Evolutionary conservation across 2,888 invertebrate genomes (phyloP), one percentile per base, ranked within the genome.

Genomic region (Notodonta dromedarius): DNA sequence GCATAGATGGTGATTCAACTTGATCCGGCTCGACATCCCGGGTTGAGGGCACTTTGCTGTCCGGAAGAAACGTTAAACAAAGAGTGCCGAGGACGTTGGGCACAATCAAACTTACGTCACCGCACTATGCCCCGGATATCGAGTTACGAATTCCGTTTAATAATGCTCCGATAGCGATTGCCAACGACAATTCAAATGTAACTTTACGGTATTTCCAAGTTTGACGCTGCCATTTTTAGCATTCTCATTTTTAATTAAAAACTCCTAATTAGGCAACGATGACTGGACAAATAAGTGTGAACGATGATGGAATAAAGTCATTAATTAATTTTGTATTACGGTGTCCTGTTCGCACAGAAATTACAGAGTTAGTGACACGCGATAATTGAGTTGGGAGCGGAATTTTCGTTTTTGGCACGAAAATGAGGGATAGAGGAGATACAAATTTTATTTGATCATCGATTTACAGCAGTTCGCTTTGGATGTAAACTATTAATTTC

Each of bases 61-160:
- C 79, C 84, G 86, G 85, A 84, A 82, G 79, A 70, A 76, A 69
- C 72, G 66, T 76, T 77, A 77, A 68, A 84, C 83, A 82, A 83
- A 86, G 80, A 81, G 77, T 69, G 66, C 60, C 61, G 73, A 72
- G 75, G 69, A 71, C 66, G 70, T 69, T 66, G 59, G 69, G 76
- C 76, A 77, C 76, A 77, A 80, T 79, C 68, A 76, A 80, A 78
- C 70, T 80, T 78, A 81, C 75, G 74, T 80, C 79, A 80, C 76
- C 65, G 54, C 39, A 11, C 52, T 52, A 14, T n/a, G 13, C 64
- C 59, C 63, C 71, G 66, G 70, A 76, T 78, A 77, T 80, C 62
- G 65, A 73, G 74, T 80, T 74, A 71, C 71, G 53, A 67, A 69
- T 70, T 73, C 66, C 63, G 74, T 77, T 71, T 70, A 58, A 58